phyloP scores from a whole-genome alignment of 2,113 vertebrate genomes.

The Chrysochloris asiatica region DNA sequence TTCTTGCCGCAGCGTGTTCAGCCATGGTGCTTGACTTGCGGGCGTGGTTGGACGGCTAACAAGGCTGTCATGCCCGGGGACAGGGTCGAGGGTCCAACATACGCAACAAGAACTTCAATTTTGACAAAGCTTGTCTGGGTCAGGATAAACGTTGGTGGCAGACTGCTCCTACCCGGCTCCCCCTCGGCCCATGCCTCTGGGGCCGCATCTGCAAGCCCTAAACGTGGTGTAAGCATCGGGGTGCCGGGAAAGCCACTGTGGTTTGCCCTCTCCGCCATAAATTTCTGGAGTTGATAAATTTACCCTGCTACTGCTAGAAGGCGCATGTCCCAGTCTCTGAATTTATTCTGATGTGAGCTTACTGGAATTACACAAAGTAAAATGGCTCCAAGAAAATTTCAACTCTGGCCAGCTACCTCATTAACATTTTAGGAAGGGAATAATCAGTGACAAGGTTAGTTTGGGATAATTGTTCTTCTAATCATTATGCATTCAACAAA shows the following conservation, averaged over 20 bases:
- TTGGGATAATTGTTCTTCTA: conserved; percentile 46
- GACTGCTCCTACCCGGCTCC: conserved; percentile 83
- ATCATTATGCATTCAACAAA: conserved; percentile 40
- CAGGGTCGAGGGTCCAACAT: conserved; percentile 88
- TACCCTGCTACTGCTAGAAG: conserved; percentile 93
- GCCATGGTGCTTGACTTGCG: conserved; percentile 93
- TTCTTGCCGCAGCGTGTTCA: conserved; percentile 94
- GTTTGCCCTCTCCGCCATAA: conserved; percentile 91
- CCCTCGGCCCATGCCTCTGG: conserved; percentile 61
- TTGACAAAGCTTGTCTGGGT: conserved; percentile 91
- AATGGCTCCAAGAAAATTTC: not conserved
- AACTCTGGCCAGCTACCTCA: conserved; percentile 28
- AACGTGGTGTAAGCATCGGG: conserved; percentile 98
- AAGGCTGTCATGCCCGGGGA: conserved; percentile 87
- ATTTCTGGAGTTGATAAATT: conserved; percentile 94
- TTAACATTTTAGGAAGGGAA: conserved; percentile 41
- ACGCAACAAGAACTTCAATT: conserved; percentile 92
- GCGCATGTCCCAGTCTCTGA: conserved; percentile 99
- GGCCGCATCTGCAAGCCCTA: conserved; percentile 82
- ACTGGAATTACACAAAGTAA: not conserved
- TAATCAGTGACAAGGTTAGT: conserved; percentile 27
- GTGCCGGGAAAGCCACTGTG: conserved; percentile 90
- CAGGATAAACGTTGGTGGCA: conserved; percentile 89
- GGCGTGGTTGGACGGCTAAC: conserved; percentile 86
- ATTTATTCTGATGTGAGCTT: not conserved